Evolutionary conservation across 2,113 vertebrate species (phyloP), one percentile per base, ranked within the genome.

Genomic region (Ochotona curzoniae): DNA sequence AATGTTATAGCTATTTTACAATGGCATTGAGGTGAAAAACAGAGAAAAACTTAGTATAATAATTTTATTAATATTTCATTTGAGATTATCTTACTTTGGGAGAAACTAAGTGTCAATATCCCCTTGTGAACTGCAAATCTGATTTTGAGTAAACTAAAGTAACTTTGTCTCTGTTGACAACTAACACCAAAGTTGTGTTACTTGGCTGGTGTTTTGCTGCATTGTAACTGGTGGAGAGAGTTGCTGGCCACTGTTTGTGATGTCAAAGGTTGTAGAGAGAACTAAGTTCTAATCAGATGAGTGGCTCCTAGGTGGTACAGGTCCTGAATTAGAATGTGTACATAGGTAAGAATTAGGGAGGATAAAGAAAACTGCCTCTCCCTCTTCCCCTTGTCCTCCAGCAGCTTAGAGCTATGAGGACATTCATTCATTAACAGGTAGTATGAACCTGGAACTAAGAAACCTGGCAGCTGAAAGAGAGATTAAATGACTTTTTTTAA

Each of bases 81-180:
- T 79, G 63, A 21, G 38, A 84, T 92, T 32, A 71, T 94, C 69
- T 87, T 84, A 57, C 57, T 89, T 83, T 66, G 30, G 70, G 5
- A 81, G 73, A 70, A 32, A 85, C 85, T 3, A 88, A 76, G 12
- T 80, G 30, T 23, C 10, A 47, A 28, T 11, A 87, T 49, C 57
- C 51, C 51, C 32, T 83, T 73, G 14, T 32, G 26, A 81, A 85
- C 60, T 79, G 12, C 20, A 84, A 51, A 90, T 84, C 51, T 20
- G 61, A 2, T 87, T 96, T 91, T 76, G 49, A 92, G 69, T 71
- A 94, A 95, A 84, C 21, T 35, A 78, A 78, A 82, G 17, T 78
- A 79, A 88, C 44, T 87, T 80, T 69, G 9, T 83, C 66, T 60
- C 63, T 78, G 28, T n/a, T 63, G 51, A 64, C 5, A 88, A 28